Evolutionary conservation across 1,140 invertebrate genomes (phyloP).

Genomic region (Drosophila arawakana): DNA sequence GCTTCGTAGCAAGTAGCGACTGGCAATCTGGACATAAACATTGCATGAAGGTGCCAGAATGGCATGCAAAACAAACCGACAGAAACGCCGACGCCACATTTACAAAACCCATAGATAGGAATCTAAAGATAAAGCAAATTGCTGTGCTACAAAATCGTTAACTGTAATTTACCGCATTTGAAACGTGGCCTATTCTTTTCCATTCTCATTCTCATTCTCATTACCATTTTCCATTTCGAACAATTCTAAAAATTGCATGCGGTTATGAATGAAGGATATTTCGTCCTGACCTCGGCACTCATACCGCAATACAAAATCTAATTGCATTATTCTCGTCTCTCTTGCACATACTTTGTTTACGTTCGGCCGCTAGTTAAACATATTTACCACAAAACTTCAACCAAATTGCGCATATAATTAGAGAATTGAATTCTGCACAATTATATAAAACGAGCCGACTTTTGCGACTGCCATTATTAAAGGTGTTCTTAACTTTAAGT

Average conservation of each 20-base stretch:
- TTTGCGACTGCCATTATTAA: background rate
- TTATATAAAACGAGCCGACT: conserved; percentile 21
- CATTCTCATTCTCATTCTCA: conserved; percentile 36
- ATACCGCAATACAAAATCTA: conserved; percentile 48
- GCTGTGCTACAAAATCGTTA: conserved; percentile 82
- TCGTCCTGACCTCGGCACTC: conserved; percentile 6
- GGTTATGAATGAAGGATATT: conserved; percentile 56
- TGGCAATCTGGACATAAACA: conserved; percentile 6
- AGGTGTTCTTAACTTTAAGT: background rate
- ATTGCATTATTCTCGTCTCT: conserved; percentile 52
- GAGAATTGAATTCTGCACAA: conserved; percentile 47
- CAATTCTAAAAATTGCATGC: conserved; percentile 24
- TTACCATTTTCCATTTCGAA: conserved; percentile 3
- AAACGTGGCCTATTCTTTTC: conserved; percentile 57
- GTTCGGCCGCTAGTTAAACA: conserved; percentile 23
- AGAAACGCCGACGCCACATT: conserved; percentile 71
- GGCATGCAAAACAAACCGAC: conserved; percentile 78
- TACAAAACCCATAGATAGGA: conserved; percentile 76
- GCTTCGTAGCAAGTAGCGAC: background rate
- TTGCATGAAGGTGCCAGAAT: conserved; percentile 40
- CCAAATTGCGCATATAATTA: conserved; percentile 50
- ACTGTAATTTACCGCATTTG: conserved; percentile 81
- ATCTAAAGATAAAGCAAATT: conserved; percentile 80
- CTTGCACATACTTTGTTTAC: conserved; percentile 1
- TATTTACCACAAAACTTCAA: conserved; percentile 34